A percentile compares a stretch with the other conserved stretches of the same genome.
phyloP scores from a whole-genome alignment of 2,888 invertebrate species.

The Andrena hattorfiana region DNA sequence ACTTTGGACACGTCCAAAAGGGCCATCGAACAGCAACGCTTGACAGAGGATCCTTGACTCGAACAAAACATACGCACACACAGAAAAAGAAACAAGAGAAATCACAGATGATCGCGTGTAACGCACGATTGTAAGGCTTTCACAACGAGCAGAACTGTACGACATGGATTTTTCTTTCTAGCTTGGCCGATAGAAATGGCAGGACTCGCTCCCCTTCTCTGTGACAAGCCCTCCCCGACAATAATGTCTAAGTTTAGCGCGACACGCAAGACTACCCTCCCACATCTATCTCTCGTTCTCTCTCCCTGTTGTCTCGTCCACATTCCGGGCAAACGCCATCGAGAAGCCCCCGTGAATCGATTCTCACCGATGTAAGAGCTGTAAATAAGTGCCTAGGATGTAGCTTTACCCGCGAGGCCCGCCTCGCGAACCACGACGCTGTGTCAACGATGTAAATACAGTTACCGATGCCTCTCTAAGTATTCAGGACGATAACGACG shows the following conservation, averaged over 20 bases:
- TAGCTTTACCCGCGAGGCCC: conserved; percentile 11
- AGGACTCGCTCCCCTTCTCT: conserved; percentile 35
- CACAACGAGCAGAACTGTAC: conserved; percentile 18
- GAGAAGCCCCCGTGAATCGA: conserved; percentile 45
- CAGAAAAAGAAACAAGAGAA: conserved; percentile 12
- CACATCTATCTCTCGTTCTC: neutral
- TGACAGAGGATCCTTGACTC: conserved; percentile 53
- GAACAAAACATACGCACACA: conserved; percentile 20
- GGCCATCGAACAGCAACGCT: conserved; percentile 55
- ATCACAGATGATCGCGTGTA: neutral
- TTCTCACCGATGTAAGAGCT: conserved; percentile 64
- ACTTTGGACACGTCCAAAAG: conserved; percentile 50
- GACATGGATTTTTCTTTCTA: conserved; percentile 71
- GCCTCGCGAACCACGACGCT: conserved; percentile 40
- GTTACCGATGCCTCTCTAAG: conserved; percentile 69
- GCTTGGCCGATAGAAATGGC: conserved; percentile 67
- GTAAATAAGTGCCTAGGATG: conserved; percentile 75
- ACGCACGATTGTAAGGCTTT: neutral
- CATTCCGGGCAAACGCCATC: conserved; percentile 33
- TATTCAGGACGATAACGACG: conserved; percentile 56
- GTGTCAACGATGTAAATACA: conserved; percentile 82
- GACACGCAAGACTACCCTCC: conserved; percentile 3
- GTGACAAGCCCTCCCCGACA: conserved; percentile 27
- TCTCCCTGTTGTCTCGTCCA: neutral
- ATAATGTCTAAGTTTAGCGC: conserved; percentile 27